These are phyloP conservation scores for Discoglossus pictus DNA, from an alignment of 2,797 vertebrate species.

Conservation along the genomic window DNA sequence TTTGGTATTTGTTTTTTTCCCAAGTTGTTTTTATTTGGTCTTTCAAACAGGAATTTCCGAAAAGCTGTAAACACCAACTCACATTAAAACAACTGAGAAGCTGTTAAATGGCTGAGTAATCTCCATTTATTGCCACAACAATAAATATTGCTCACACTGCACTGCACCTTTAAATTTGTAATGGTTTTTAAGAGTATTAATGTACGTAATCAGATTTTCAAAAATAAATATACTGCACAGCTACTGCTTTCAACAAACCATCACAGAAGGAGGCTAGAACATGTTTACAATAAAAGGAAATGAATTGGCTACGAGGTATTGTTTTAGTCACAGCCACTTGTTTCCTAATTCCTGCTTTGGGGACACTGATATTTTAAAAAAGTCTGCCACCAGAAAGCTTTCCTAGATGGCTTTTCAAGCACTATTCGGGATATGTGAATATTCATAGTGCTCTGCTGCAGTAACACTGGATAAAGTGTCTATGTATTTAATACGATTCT, in stretches of 20 bases:
- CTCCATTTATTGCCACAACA: not conserved
- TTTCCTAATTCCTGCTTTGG: conserved; percentile 17
- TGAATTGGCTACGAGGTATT: conserved; percentile 9
- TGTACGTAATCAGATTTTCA: conserved; percentile 3
- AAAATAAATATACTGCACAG: conserved; percentile 3
- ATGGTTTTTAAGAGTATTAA: not conserved
- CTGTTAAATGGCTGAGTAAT: conserved; percentile 20
- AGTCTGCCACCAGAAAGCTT: not conserved
- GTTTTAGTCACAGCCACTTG: conserved; percentile 20
- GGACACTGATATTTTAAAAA: conserved; percentile 9
- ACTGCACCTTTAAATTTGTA: conserved; percentile 10
- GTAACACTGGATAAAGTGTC: too few species aligned
- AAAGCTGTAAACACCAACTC: conserved; percentile 18
- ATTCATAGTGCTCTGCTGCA: too few species aligned
- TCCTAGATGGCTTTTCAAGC: not conserved
- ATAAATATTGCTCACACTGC: not conserved
- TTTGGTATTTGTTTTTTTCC: not conserved
- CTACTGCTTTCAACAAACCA: not conserved
- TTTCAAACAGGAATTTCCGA: conserved; percentile 3
- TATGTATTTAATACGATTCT: too few species aligned
- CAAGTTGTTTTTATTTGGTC: too few species aligned
- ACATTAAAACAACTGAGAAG: not conserved
- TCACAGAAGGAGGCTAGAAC: not conserved
- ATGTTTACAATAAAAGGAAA: conserved; percentile 29
- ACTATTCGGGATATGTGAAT: not conserved